Evolutionary conservation across 2,888 invertebrate genomes (phyloP).

Genomic region (Saturnia pavonia): DNA sequence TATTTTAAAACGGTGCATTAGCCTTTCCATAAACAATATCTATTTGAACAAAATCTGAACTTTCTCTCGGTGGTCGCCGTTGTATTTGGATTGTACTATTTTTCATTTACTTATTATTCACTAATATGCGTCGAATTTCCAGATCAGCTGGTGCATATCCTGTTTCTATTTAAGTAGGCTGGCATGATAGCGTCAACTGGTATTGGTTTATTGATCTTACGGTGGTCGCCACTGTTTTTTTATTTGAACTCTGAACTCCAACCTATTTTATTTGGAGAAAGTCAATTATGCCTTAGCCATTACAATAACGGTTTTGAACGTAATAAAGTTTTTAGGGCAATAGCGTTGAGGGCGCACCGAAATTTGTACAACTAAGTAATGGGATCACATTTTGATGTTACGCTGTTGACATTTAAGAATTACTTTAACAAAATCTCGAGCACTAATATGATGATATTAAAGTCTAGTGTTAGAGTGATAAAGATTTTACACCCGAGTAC

Average conservation of each 20-base stretch:
- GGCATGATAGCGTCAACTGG: too few relatives aligned
- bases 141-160: too few relatives aligned
- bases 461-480: neutral
- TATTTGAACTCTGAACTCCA: neutral
- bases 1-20: slow-evolving; percentile 8
- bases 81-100: too few relatives aligned
- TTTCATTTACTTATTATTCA: too few relatives aligned
- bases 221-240: too few relatives aligned
- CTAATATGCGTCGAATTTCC: too few relatives aligned
- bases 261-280: slow-evolving; percentile 17
- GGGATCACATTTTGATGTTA: slow-evolving; percentile 1
- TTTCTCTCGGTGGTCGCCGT: too few relatives aligned
- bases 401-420: neutral
- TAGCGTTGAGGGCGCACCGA: neutral
- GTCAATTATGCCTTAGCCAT: slow-evolving; percentile 18
- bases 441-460: neutral
- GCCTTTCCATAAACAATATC: too few relatives aligned
- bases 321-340: slow-evolving; percentile 21
- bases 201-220: too few relatives aligned
- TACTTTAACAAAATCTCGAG: neutral
- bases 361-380: neutral
- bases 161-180: too few relatives aligned
- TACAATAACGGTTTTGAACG: slow-evolving; percentile 12
- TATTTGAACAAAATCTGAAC: too few relatives aligned
- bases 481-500: neutral